phyloP scores from a whole-genome alignment of 2,888 invertebrate species.

The Gasteruption jaculator region DNA sequence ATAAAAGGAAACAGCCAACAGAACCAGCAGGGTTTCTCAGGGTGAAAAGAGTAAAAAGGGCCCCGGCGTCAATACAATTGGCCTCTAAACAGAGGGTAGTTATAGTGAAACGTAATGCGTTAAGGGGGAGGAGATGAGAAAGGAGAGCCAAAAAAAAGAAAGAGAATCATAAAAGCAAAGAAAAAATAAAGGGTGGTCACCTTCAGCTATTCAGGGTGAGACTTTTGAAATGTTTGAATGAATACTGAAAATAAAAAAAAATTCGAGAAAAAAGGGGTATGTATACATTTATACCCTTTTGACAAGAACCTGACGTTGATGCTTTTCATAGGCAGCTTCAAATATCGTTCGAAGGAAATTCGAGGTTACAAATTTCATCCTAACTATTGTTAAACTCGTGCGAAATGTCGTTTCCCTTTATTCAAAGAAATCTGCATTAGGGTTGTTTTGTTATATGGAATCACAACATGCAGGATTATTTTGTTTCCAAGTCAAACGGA shows the following conservation, averaged over 20 bases:
- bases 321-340: conserved; percentile 35
- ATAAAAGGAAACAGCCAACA: conserved; percentile 39
- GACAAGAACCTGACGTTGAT: conserved; percentile 42
- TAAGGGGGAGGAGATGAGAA: conserved; percentile 22
- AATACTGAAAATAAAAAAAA: neutral
- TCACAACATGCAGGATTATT: no score
- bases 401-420: conserved; percentile 23
- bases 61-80: conserved; percentile 38
- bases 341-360: conserved; percentile 34
- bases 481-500: no score
- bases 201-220: conserved; percentile 32
- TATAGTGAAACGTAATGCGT: conserved; percentile 38
- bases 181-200: conserved; percentile 39
- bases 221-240: conserved; percentile 25
- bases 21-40: conserved; percentile 40
- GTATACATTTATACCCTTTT: conserved; percentile 23
- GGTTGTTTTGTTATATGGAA: no score
- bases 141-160: conserved; percentile 8
- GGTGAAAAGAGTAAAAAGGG: conserved; percentile 35
- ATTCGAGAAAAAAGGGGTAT: conserved; percentile 16
- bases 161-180: neutral
- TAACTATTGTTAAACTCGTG: conserved; percentile 21
- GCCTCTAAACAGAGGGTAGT: conserved; percentile 44
- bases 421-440: no score
- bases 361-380: conserved; percentile 30